Evolutionary conservation across 2,113 vertebrate genomes (phyloP).

Genomic region (Irena cyanogastra): DNA sequence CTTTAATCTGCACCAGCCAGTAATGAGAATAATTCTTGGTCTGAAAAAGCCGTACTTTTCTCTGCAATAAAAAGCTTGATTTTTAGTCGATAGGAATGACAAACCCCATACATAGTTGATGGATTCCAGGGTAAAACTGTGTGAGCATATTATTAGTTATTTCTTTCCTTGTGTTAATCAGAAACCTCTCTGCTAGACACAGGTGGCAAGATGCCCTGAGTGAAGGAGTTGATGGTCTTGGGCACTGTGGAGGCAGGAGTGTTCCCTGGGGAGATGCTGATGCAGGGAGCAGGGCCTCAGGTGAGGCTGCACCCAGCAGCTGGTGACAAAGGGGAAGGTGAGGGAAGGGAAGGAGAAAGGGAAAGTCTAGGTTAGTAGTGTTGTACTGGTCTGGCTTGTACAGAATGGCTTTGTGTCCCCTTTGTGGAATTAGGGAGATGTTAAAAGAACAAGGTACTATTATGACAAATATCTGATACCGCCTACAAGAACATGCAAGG

Average conservation of each 20-base stretch:
- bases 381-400: neutral
- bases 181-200: neutral
- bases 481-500: neutral
- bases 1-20: neutral
- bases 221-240: neutral
- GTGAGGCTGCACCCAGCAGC: neutral
- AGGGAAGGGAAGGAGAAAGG: neutral
- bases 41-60: neutral
- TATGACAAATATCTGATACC: neutral
- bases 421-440: neutral
- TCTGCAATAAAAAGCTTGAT: neutral
- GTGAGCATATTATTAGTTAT: accelerated
- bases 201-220: neutral
- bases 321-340: neutral
- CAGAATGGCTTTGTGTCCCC: neutral
- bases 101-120: neutral
- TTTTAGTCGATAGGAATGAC: neutral
- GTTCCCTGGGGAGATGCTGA: neutral
- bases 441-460: neutral
- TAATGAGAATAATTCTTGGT: neutral
- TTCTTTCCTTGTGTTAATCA: neutral
- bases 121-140: neutral
- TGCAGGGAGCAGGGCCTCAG: neutral
- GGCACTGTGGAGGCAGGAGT: neutral
- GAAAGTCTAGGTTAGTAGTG: neutral